phyloP scores from a whole-genome alignment of 2,888 invertebrate species.

The Pammene fasciana region DNA sequence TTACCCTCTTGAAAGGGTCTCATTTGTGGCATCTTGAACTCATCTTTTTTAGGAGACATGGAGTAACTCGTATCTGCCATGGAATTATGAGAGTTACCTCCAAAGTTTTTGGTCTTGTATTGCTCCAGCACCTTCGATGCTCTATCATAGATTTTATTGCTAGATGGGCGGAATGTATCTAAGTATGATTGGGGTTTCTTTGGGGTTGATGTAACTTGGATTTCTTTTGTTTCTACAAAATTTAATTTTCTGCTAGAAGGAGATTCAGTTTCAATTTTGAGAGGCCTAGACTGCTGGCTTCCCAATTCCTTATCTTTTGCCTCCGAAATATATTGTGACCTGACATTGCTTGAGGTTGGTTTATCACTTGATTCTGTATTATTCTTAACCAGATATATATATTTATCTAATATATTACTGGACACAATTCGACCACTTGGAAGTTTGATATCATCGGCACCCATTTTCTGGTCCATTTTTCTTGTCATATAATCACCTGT shows the following conservation, averaged over 20 bases:
- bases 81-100: conserved; percentile 57
- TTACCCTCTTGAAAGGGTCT: conserved; percentile 65
- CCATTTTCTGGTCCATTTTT: conserved; percentile 62
- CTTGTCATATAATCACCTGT: conserved; percentile 71
- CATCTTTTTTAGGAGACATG: conserved; percentile 61
- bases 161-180: conserved; percentile 68
- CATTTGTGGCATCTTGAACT: conserved; percentile 75
- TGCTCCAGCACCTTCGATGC: conserved; percentile 76
- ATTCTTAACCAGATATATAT: conserved; percentile 75
- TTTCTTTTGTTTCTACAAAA: conserved; percentile 68
- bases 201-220: conserved; percentile 76
- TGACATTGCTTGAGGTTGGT: conserved; percentile 49
- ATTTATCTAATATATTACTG: conserved; percentile 70
- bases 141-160: conserved; percentile 74
- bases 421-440: conserved; percentile 69
- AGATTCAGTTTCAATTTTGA: conserved; percentile 54
- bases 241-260: conserved; percentile 68
- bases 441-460: conserved; percentile 59
- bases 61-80: conserved; percentile 56
- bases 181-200: conserved; percentile 58
- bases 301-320: conserved; percentile 36
- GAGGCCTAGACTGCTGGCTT: conserved; percentile 23
- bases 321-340: conserved; percentile 48
- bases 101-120: conserved; percentile 67
- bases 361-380: conserved; percentile 48